Evolutionary conservation across 1,140 invertebrate genomes (phyloP).

Genomic region (Zeugodacus cucurbitae): DNA sequence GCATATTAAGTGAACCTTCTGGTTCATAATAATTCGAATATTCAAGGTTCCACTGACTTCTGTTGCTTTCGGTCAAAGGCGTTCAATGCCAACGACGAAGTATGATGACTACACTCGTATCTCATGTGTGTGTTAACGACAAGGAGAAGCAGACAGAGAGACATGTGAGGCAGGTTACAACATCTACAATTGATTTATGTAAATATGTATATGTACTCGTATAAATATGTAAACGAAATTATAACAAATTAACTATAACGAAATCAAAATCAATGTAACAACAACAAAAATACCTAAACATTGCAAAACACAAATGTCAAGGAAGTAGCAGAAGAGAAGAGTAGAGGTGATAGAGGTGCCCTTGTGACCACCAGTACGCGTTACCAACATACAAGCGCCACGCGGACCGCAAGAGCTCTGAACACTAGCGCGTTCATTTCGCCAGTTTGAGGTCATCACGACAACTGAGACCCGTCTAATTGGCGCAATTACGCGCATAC

Average conservation of each 20-base stretch:
- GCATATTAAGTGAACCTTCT: no score
- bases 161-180: neutral
- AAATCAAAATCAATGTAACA: neutral
- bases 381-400: neutral
- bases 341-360: neutral
- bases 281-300: constrained; percentile 7
- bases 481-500: neutral
- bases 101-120: neutral
- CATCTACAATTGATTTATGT: neutral
- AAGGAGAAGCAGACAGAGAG: neutral
- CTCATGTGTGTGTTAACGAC: neutral
- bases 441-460: neutral
- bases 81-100: neutral
- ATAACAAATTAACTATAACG: neutral
- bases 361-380: neutral
- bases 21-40: no score
- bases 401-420: neutral
- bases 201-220: neutral
- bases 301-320: neutral
- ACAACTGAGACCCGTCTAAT: neutral
- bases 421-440: neutral
- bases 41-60: no score
- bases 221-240: neutral
- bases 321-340: neutral
- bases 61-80: no score